phyloP scores from a whole-genome alignment of 1,140 invertebrate genomes.

The Oryctes rhinoceros region DNA sequence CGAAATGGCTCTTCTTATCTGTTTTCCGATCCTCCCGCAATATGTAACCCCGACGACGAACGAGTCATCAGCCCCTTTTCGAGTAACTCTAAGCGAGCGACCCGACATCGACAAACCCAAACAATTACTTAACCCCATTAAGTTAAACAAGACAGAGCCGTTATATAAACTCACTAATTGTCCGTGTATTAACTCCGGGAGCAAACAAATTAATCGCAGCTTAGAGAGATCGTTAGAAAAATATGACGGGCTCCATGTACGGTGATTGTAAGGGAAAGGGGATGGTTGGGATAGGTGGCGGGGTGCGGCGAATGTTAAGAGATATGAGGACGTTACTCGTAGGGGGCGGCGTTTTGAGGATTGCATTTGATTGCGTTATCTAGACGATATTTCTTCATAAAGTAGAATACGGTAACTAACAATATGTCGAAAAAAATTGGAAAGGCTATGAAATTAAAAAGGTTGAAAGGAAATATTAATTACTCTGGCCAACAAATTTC shows the following conservation, averaged over 20 bases:
- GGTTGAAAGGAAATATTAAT: too few species aligned
- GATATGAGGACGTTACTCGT: conserved; percentile 14
- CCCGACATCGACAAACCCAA: conserved; percentile 15
- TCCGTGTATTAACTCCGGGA: conserved; percentile 54
- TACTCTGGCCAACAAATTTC: too few species aligned
- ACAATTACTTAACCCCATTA: conserved; percentile 41
- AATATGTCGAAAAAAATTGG: too few species aligned
- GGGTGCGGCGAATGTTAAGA: not conserved
- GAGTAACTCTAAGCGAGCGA: not conserved
- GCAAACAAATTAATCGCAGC: conserved; percentile 59
- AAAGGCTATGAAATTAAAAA: too few species aligned
- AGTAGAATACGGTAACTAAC: not conserved
- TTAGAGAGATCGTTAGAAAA: conserved; percentile 57
- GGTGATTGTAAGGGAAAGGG: not conserved
- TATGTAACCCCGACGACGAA: not conserved
- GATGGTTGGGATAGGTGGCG: not conserved
- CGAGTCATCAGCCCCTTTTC: not conserved
- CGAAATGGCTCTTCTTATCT: conserved; percentile 19
- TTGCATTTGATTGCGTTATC: not conserved
- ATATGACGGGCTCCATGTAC: conserved; percentile 54
- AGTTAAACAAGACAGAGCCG: conserved; percentile 35
- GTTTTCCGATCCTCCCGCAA: not conserved
- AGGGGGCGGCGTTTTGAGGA: not conserved
- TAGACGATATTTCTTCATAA: not conserved
- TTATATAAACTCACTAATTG: conserved; percentile 55